Base-by-base conservation (phyloP, 2,797 vertebrate species). In the Acanthurus lineatus region DNA sequence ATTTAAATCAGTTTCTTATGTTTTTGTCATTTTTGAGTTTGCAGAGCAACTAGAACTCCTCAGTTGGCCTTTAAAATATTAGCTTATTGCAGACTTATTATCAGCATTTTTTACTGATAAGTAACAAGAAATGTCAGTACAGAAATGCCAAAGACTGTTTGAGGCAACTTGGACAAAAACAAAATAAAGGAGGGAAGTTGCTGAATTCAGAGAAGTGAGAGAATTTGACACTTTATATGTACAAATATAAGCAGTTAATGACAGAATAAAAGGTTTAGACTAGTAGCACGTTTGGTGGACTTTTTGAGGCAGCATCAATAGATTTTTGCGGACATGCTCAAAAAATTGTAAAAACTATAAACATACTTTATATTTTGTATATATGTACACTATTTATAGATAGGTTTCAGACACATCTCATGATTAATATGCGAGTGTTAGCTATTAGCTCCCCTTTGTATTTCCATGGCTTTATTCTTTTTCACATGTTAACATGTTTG, bases 91-190 rank as follows among this genome's bases (percentile, higher is more conserved):
- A 54, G 49, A 62, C 35, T 7, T 14, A 28, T 16, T 54, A 28
- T 60, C 57, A 45, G 65, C 20, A 0, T 25, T 22, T 8, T 16
- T 16, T 11, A 3, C 32, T 52, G 35, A 66, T 52, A 66, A 53
- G 9, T 38, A 22, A n/a, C 48, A 19, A 44, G n/a, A 20, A 65
- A 65, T 65, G 63, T 65, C 49, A 67, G n/a, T 16, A 22, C 9
- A 53, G 32, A 60, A 51, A 49, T 44, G 47, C 35, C 17, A 11
- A 63, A 63, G 28, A 25, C 19, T 17, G 15, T 56, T 47, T 44
- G 15, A 56, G 49, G 45, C 68, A 69, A 22, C 25, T 38, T 45
- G 40, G 38, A 22, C n/a, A 20, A 20, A 16, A 48, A 35, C 32
- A 35, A 35, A 35, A 35, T 35, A 35, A 35, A 35, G 32, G 32